Percentiles rank a stretch among this genome's conserved stretches.
Evolutionary conservation across 2,888 invertebrate species (phyloP).

Genomic region (Hedychridium roseum): DNA sequence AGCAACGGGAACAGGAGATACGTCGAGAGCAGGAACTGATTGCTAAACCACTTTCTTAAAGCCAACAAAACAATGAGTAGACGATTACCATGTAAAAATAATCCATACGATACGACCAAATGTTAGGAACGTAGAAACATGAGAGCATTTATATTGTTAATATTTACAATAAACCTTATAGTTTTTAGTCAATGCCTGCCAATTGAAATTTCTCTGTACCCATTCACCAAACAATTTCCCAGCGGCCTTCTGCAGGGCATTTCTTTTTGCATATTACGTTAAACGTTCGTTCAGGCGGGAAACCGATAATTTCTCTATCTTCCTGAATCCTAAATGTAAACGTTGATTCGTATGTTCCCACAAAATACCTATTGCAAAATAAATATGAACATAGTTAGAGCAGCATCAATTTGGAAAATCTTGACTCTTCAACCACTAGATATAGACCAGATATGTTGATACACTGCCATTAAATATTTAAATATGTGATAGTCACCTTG

Average conservation of each 20-base stretch:
- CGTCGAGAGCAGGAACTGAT: slow-evolving; percentile 58
- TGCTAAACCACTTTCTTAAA: slow-evolving; percentile 39
- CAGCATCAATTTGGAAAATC: too few species aligned
- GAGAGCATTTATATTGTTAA: slow-evolving; percentile 66
- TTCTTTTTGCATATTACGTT: slow-evolving; percentile 79
- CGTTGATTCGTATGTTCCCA: slow-evolving; percentile 94
- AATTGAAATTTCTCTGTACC: slow-evolving; percentile 2
- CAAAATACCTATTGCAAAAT: slow-evolving; percentile 70
- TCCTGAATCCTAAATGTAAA: slow-evolving; percentile 97
- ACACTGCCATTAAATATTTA: too few species aligned
- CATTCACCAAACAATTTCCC: slow-evolving; percentile 63
- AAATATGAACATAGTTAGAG: too few species aligned
- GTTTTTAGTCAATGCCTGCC: too few species aligned
- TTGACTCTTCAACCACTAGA: too few species aligned
- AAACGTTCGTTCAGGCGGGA: slow-evolving; percentile 81
- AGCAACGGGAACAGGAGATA: slow-evolving; percentile 54
- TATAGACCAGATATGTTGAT: too few species aligned
- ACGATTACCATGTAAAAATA: slow-evolving; percentile 2
- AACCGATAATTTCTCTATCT: slow-evolving; percentile 94
- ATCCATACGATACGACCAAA: neutral
- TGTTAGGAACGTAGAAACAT: slow-evolving; percentile 13
- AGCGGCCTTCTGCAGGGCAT: slow-evolving; percentile 44
- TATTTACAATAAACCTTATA: slow-evolving; percentile 72
- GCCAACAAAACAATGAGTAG: slow-evolving; percentile 1
- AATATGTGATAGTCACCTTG: slow-evolving; percentile 66